phyloP scores from a whole-genome alignment of 2,797 vertebrate species.

The Lacerta bilineata region DNA sequence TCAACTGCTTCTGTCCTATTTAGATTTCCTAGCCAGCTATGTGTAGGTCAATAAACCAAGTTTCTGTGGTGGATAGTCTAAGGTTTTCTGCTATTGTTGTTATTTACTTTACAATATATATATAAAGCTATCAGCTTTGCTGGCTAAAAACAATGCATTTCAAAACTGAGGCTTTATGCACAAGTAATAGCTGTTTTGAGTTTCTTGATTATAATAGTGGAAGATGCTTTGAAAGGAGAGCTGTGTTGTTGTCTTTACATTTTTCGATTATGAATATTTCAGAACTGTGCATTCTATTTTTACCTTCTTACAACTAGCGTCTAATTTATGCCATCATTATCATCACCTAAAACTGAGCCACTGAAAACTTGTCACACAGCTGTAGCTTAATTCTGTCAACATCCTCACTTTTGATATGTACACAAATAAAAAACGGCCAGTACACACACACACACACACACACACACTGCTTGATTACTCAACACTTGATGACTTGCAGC shows the following conservation, averaged over 20 bases:
- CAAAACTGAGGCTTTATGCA: neutral
- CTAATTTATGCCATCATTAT: conserved; percentile 15
- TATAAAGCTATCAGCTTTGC: neutral
- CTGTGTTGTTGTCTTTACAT: neutral
- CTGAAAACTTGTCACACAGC: neutral
- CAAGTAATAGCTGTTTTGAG: neutral
- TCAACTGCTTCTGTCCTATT: neutral
- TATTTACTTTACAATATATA: neutral
- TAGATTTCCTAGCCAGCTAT: neutral
- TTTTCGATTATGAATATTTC: conserved; percentile 3
- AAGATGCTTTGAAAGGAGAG: neutral
- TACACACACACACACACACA: neutral
- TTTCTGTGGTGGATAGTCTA: neutral
- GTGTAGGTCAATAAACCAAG: neutral
- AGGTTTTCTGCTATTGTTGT: too few relatives aligned
- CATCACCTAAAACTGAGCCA: neutral
- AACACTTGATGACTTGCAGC: neutral
- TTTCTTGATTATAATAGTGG: neutral
- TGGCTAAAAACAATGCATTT: neutral
- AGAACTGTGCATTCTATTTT: neutral
- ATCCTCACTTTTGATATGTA: neutral
- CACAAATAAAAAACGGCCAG: neutral
- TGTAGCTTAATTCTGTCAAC: neutral
- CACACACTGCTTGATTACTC: neutral
- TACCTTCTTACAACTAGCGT: neutral